Conservation (phyloP, 1,140 invertebrate species). For the Trichomalopsis sarcophagae region DNA sequence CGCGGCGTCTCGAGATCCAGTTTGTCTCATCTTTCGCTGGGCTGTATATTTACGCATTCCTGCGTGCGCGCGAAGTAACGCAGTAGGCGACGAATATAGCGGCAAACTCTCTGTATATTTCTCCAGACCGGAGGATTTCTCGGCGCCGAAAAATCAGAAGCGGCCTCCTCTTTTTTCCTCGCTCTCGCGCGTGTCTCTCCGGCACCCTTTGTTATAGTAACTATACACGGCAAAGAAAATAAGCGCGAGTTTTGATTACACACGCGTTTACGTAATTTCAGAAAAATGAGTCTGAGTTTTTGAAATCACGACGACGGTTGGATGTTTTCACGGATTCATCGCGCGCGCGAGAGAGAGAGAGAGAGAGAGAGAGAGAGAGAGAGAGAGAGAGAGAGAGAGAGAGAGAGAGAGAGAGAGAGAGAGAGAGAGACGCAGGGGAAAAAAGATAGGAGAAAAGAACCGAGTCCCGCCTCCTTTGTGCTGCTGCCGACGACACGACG, state of each 20-base stretch:
- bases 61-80: slow-evolving; percentile 65
- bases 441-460: slow-evolving; percentile 2
- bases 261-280: background rate
- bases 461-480: slow-evolving; percentile 42
- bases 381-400: background rate
- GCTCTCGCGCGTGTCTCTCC: background rate
- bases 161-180: background rate
- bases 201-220: slow-evolving; percentile 4
- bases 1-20: background rate
- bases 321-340: background rate
- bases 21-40: slow-evolving; percentile 52
- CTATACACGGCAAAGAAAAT: background rate
- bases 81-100: slow-evolving; percentile 70
- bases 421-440: background rate
- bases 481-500: slow-evolving; percentile 8
- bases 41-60: slow-evolving; percentile 74
- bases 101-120: slow-evolving; percentile 70
- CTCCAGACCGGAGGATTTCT: slow-evolving; percentile 57
- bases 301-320: background rate
- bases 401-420: background rate
- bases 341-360: background rate
- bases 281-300: background rate
- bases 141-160: slow-evolving; percentile 13
- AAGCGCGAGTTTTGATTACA: background rate
- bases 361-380: background rate